Evolutionary conservation across 2,888 invertebrate species (phyloP).

Genomic region (Cloeon dipterum): DNA sequence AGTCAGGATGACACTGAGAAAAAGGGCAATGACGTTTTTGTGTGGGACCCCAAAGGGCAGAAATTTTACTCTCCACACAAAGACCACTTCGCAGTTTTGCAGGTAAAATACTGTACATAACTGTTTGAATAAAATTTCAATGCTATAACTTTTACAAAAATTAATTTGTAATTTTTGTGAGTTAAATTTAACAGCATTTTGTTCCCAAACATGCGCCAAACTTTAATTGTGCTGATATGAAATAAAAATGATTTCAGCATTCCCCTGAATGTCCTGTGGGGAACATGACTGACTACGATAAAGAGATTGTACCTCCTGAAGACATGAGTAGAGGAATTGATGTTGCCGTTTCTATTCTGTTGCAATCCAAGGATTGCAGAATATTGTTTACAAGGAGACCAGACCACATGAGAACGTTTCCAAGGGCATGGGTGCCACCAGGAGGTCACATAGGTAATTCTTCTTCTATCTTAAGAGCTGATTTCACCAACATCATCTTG

Average conservation of each 20-base stretch:
- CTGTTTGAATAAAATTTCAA: too few relatives aligned
- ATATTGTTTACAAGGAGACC: slow-evolving; percentile 19
- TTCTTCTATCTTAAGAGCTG: neutral
- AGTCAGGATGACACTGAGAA: neutral
- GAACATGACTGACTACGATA: neutral
- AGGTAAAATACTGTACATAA: neutral
- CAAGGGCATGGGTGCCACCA: slow-evolving; percentile 23
- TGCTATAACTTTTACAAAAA: too few relatives aligned
- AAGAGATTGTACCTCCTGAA: neutral
- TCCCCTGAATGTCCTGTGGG: slow-evolving; percentile 4
- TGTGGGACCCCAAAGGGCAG: neutral
- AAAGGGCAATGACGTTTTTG: neutral
- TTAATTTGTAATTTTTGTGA: too few relatives aligned
- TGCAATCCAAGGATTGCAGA: slow-evolving; percentile 17
- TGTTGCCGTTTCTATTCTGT: slow-evolving; percentile 16
- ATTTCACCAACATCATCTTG: neutral
- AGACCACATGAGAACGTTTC: slow-evolving; percentile 18
- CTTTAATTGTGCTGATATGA: too few relatives aligned
- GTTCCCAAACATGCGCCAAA: too few relatives aligned
- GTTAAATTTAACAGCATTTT: too few relatives aligned
- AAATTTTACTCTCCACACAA: neutral
- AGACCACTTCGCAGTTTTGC: neutral
- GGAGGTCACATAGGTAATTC: slow-evolving; percentile 18
- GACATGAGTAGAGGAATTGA: slow-evolving; percentile 8
- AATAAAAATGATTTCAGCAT: slow-evolving; percentile 1